Conservation (phyloP, 2,888 invertebrate species). For the Papilio protenor region DNA sequence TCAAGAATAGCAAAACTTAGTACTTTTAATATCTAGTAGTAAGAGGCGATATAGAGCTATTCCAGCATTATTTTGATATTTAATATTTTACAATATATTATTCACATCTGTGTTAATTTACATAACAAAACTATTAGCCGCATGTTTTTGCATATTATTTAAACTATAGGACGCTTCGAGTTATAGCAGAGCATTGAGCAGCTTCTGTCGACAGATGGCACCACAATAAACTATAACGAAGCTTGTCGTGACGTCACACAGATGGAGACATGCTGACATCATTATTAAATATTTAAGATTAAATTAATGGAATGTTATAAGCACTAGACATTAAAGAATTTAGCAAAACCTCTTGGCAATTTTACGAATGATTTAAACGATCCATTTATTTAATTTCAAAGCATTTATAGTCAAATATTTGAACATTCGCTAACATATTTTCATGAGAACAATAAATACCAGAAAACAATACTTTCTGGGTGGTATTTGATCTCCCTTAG, state of each 20-base stretch:
- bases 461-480: neutral
- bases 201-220: neutral
- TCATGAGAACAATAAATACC: neutral
- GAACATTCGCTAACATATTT: neutral
- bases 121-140: neutral
- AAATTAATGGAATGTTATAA: slow-evolving; percentile 1
- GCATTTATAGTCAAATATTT: neutral
- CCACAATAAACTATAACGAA: slow-evolving; percentile 8
- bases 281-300: neutral
- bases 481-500: neutral
- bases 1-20: neutral
- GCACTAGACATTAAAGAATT: neutral
- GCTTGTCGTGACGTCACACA: slow-evolving; percentile 12
- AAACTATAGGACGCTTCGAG: neutral
- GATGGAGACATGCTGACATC: neutral
- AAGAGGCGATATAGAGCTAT: neutral
- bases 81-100: slow-evolving; percentile 1
- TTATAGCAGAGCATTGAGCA: neutral
- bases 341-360: neutral
- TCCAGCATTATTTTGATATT: neutral
- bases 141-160: neutral
- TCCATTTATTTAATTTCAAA: neutral
- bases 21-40: neutral
- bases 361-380: neutral
- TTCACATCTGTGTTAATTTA: neutral